Conservation (phyloP, 2,888 invertebrate species). For the Pristionchus maxplancki region DNA sequence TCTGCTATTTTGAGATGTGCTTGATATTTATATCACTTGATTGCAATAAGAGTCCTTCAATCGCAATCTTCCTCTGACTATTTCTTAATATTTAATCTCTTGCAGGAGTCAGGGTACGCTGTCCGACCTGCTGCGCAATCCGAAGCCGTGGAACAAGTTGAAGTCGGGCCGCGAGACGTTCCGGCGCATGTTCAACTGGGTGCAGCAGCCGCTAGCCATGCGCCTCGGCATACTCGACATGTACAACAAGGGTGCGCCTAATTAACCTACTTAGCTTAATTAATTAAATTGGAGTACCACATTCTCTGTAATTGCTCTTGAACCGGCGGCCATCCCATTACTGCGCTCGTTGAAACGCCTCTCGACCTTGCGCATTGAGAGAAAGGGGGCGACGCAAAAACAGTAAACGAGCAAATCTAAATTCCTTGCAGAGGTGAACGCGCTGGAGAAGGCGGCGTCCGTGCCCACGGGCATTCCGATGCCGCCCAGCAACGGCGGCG, state of each 20-base stretch:
- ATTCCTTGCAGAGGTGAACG: slow-evolving; percentile 10
- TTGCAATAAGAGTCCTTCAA: no score
- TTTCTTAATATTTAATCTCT: not conserved
- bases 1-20: no score
- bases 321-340: not conserved
- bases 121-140: slow-evolving; percentile 77
- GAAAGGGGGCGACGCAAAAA: not conserved
- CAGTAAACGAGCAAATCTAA: not conserved
- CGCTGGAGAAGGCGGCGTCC: slow-evolving; percentile 33
- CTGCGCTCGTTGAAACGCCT: not conserved
- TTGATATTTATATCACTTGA: no score
- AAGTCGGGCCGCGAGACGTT: slow-evolving; percentile 78
- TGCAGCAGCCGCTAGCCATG: slow-evolving; percentile 72
- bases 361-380: no score
- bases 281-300: not conserved
- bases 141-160: slow-evolving; percentile 78
- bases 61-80: no score
- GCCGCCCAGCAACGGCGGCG: not conserved
- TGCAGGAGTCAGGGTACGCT: slow-evolving; percentile 77
- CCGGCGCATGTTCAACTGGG: slow-evolving; percentile 77
- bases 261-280: not conserved
- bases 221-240: slow-evolving; percentile 75
- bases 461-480: not conserved
- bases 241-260: slow-evolving; percentile 68
- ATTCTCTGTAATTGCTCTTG: not conserved